Evolutionary conservation across 2,888 invertebrate genomes (phyloP), one percentile per base, ranked within the genome.

Genomic region (Herminia tarsipennalis): DNA sequence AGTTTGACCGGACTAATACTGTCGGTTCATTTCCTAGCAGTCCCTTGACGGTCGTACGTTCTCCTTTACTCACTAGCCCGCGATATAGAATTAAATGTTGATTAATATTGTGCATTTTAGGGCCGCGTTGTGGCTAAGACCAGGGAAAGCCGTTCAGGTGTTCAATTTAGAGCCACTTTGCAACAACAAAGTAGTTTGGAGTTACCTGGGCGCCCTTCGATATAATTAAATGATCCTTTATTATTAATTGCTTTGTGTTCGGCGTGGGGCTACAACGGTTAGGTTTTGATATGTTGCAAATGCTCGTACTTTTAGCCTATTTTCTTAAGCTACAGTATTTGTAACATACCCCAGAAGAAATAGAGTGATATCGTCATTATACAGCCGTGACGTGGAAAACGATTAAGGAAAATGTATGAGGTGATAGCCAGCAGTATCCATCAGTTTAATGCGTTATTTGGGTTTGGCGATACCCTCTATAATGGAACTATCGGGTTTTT

Each of bases 41-140:
- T 88, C 89, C 88, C 89, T 56, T 49, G 78, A 61, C 71, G 78
- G 60, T 74, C 81, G 81, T 86, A 77, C 73, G 70, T 71, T 74
- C 66, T 73, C 73, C 73, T 81, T 78, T 73, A 64, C 72, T 65
- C 66, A 62, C 66, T 70, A 59, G 53, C 67, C 64, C 66, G 66
- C 78, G 77, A 76, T 82, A 81, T 82, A 74, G 81, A 88, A 87
- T 88, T 88, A 89, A 88, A 90, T 86, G 86, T 83, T 89, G 85
- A 88, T 88, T 87, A 88, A 88, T 88, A 78, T 72, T 73, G 73
- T 78, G 77, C 57, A 61, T 83, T 85, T 83, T 79, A 81, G 77
- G 73, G 73, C 67, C 73, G 57, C 66, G 49, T 57, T 42, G 70
- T 50, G 66, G 63, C 64, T 68, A 56, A 66, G 63, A 46, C 62